Evolutionary conservation across 2,888 invertebrate species (phyloP), one percentile per base, ranked within the genome.

Genomic region (Caenorhabditis zanzibari): DNA sequence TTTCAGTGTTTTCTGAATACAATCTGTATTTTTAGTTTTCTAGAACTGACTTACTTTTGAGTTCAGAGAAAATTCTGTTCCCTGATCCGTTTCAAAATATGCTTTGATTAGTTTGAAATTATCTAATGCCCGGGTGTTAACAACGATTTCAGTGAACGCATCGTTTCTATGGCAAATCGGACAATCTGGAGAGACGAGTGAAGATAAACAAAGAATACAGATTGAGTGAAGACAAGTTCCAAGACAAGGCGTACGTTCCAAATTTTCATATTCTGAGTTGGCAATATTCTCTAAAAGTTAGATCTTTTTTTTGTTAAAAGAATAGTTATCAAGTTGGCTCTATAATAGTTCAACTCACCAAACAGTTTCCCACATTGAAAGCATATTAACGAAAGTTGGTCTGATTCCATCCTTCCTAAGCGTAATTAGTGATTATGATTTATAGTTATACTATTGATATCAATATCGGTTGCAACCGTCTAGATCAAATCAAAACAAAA

Each of bases 141-240:
- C 5, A 35, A 66, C 22, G 1, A 66, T 32, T 19, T 49, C 26
- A 4, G 19, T 19, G n/a, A 66, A 66, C 1, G 64, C 28, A 12
- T 66, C 32, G 12, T 32, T 19, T n/a, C 47, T 19, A 3, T 35
- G 10, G 28, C 64, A 66, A 19, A 66, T 66, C 22, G 49, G 64
- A 32, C 64, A 66, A 49, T 66, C 22, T 12, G n/a, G 12, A n/a
- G 64, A 28, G 0, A 32, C 16, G 16, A 66, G 22, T 32, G 22
- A 9, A 49, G 49, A 28, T 2, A 49, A 19, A 35, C 64, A 66
- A 0, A 66, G 35, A 49, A 66, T 32, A 35, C 64, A 66, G n/a
- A 66, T 66, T 14, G 64, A 49, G 22, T 66, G 64, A 22, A 66
- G 49, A 22, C 64, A 66, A 2, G 49, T 19, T 22, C 64, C 64